A percentile compares a stretch with the other conserved stretches of the same genome.
phyloP scores from a whole-genome alignment of 64 coral and sea anemone species.

The Porites australiensis region DNA sequence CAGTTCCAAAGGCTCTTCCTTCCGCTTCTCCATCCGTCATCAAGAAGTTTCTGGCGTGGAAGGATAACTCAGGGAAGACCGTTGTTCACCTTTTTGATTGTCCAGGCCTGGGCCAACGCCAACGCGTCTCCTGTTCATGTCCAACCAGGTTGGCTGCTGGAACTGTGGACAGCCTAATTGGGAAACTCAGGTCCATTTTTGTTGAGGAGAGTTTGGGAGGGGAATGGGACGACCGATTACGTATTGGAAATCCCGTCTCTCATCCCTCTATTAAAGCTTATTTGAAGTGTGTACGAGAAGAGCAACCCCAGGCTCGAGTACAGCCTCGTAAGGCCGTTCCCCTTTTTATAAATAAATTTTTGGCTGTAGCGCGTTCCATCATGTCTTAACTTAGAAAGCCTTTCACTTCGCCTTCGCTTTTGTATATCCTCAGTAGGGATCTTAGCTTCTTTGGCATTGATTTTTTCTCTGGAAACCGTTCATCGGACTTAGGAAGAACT shows the following conservation, averaged over 20 bases:
- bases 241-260: conserved; percentile 31
- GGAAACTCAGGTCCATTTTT: conserved; percentile 9
- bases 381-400: conserved; percentile 10
- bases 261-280: conserved; percentile 19
- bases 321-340: conserved; percentile 26
- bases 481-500: background rate
- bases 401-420: background rate
- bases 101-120: conserved; percentile 19
- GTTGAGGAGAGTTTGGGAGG: background rate
- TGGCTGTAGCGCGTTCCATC: background rate
- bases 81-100: conserved; percentile 5
- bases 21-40: conserved; percentile 20
- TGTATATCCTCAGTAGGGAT: conserved; percentile 44
- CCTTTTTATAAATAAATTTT: background rate
- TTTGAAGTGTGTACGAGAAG: conserved; percentile 32
- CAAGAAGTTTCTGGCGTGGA: conserved; percentile 14
- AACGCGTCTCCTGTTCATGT: conserved; percentile 11
- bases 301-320: conserved; percentile 41
- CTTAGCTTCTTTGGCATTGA: conserved; percentile 30
- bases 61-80: conserved; percentile 4
- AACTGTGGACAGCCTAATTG: too few relatives aligned
- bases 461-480: conserved; percentile 36
- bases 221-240: conserved; percentile 30
- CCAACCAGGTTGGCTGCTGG: too few relatives aligned
- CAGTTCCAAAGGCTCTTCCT: conserved; percentile 22